These are phyloP conservation scores for Palythoa caribaeorum DNA, from an alignment of 92 coral and sea anemone genomes.

Conservation along the genomic window DNA sequence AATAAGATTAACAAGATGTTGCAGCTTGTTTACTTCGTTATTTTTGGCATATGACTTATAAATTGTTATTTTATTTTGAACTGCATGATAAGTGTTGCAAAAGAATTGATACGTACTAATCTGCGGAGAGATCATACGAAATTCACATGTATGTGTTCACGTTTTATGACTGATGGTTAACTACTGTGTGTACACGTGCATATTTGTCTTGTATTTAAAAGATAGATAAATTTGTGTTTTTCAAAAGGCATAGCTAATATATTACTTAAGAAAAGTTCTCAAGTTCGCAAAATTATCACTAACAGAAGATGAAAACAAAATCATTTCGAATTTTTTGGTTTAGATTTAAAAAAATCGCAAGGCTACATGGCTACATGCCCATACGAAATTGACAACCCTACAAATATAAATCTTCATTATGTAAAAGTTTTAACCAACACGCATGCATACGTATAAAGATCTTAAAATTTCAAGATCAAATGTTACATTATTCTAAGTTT, in stretches of 20 bases:
- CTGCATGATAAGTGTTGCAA: not conserved
- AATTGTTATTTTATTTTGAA: not conserved
- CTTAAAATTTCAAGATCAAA: too few species aligned
- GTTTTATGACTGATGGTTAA: not conserved
- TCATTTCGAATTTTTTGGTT: too few species aligned
- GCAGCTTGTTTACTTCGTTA: not conserved
- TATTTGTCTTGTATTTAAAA: not conserved
- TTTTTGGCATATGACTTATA: not conserved
- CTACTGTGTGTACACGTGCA: not conserved
- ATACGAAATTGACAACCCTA: too few species aligned
- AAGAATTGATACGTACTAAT: not conserved
- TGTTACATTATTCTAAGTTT: too few species aligned
- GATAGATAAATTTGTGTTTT: not conserved
- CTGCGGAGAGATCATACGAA: not conserved
- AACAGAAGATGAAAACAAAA: too few species aligned
- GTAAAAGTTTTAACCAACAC: too few species aligned
- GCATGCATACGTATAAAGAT: too few species aligned
- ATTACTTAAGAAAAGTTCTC: not conserved
- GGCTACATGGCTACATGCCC: too few species aligned
- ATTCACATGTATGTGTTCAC: not conserved
- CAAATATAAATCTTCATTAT: too few species aligned
- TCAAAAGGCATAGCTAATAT: not conserved
- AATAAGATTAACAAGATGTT: not conserved
- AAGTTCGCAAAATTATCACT: too few species aligned
- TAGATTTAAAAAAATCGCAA: too few species aligned